These are phyloP conservation scores for Platorchestia sp. DNA, from an alignment of 1,140 invertebrate genomes.

Conservation along the genomic window DNA sequence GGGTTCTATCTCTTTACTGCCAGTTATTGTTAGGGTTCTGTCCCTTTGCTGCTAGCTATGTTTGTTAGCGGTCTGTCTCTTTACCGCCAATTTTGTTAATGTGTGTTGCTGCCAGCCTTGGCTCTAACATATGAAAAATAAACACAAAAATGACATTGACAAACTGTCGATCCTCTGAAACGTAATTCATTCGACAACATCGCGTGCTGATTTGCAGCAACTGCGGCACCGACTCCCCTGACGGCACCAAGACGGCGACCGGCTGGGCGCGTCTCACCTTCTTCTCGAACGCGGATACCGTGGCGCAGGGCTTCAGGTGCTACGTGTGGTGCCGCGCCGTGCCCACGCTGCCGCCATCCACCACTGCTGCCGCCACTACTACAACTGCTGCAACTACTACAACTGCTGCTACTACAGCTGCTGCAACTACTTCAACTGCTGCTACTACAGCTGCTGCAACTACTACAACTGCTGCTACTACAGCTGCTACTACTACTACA, in stretches of 20 bases:
- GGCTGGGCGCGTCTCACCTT: constrained; percentile 30
- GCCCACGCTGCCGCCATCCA: background rate
- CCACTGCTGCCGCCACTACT: background rate
- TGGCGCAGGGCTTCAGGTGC: constrained; percentile 18
- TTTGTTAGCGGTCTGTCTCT: too few relatives aligned
- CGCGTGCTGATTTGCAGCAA: background rate
- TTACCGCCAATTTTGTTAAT: too few relatives aligned
- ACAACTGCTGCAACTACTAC: background rate
- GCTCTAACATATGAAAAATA: too few relatives aligned
- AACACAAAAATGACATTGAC: too few relatives aligned
- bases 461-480: constrained; percentile 6
- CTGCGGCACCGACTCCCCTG: constrained; percentile 29
- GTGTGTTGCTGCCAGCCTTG: too few relatives aligned
- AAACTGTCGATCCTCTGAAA: too few relatives aligned
- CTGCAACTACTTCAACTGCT: background rate
- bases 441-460: background rate
- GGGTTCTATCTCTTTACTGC: too few relatives aligned
- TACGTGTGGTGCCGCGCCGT: constrained; percentile 4
- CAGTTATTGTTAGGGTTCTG: too few relatives aligned
- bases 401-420: background rate
- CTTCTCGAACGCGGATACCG: constrained; percentile 9
- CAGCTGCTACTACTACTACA: constrained; percentile 10
- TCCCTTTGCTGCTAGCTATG: too few relatives aligned
- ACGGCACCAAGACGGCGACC: constrained; percentile 13
- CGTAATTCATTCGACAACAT: background rate